Base-by-base conservation (phyloP, 2,888 invertebrate species). In the Pandemis cinnamomeana region DNA sequence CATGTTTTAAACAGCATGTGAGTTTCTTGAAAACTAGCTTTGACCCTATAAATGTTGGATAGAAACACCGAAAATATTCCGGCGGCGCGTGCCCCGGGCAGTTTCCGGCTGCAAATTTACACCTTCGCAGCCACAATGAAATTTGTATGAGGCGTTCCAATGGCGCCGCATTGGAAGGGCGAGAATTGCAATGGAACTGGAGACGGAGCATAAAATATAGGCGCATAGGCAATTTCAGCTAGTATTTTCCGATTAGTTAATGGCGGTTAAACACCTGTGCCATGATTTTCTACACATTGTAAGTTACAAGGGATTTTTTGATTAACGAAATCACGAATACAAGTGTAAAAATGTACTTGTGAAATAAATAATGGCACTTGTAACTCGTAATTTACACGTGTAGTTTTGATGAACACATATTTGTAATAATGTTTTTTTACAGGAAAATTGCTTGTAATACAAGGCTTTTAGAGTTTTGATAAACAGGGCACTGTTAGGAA, bases 71-170 rank as follows among this genome's bases (percentile, higher is more conserved):
- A 20, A 41, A 41, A 61, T 13, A 61, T 61, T 61, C 61, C 5
- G 7, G 41, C 64, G 15, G 44, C 62, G 8, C 42, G 44, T 44
- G 20, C 48, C 66, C 64, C 64, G 6, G 36, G n/a, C 7, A 8
- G 27, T 27, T 3, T 7, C 11, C 27, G n/a, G 27, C 66, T 10
- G 66, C 51, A 51, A 67, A 67, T 51, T 41, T 67, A 41, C 67
- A 67, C 66, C 66, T 36, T 51, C 8, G 66, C 11, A 5, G 20
- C 4, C 8, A n/a, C 66, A 4, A 51, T 66, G 36, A 66, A 66
- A 48, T 15, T 48, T 51, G 36, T 5, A 66, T 66, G 66, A 66
- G 66, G 66, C 66, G 66, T 36, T 36, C 13, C 46, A 5, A 15
- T 62, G 41, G n/a, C 20, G 20, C 53, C 20, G 55, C 58, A 27